phyloP scores from a whole-genome alignment of 2,113 vertebrate species.

The Mobula birostris region DNA sequence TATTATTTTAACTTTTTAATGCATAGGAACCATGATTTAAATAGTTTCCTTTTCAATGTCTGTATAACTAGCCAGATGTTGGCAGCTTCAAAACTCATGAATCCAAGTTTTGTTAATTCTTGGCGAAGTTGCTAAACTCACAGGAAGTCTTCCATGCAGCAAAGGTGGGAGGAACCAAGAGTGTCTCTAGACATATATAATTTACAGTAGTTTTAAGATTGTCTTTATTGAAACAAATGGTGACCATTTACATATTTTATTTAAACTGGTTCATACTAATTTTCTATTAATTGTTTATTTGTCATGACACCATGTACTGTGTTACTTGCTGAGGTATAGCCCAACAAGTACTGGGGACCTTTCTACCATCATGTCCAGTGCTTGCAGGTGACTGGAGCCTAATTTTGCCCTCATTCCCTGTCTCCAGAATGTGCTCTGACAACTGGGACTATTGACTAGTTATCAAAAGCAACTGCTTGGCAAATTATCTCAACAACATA shows the following conservation, averaged over 20 bases:
- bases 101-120: constrained; percentile 21
- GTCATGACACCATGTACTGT: not conserved
- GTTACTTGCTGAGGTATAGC: not conserved
- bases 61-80: not conserved
- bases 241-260: not conserved
- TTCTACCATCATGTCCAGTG: not conserved
- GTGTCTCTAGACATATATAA: not conserved
- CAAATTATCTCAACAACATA: not conserved
- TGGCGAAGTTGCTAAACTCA: not conserved
- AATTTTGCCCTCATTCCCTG: not conserved
- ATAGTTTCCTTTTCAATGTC: constrained; percentile 22
- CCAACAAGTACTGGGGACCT: not conserved
- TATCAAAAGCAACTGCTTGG: not conserved
- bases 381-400: not conserved
- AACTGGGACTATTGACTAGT: not conserved
- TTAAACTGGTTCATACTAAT: not conserved
- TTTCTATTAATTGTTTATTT: not conserved
- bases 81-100: constrained; percentile 28
- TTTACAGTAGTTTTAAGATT: not conserved
- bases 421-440: not conserved
- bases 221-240: not conserved
- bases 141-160: not conserved
- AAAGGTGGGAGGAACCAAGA: not conserved
- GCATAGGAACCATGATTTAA: constrained; percentile 20
- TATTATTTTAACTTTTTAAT: constrained; percentile 28